Conservation (phyloP, 2,113 vertebrate genomes). For the Ursus arctos region DNA sequence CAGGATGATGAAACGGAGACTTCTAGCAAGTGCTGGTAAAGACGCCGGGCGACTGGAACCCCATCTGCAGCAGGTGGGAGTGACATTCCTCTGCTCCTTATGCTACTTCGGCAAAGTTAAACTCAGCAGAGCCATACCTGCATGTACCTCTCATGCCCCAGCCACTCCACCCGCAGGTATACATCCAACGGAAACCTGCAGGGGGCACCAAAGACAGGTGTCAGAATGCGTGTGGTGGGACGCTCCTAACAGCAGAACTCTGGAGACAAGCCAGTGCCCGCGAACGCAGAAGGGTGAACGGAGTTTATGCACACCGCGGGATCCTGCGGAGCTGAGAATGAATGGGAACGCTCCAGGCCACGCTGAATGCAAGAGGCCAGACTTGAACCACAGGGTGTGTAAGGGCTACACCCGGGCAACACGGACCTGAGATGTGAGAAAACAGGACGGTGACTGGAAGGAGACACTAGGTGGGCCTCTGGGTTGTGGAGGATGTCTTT, state of each 20-base stretch:
- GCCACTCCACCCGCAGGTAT: not conserved
- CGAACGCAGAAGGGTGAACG: accelerated
- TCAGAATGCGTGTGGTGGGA: accelerated
- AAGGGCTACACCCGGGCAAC: not conserved
- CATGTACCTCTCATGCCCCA: not conserved
- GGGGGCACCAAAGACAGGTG: accelerated
- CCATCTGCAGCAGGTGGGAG: accelerated
- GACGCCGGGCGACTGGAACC: too few species aligned
- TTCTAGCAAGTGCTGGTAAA: too few species aligned
- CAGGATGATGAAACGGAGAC: not conserved
- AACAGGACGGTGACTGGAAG: accelerated
- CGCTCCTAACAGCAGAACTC: not conserved
- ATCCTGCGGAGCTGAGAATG: accelerated
- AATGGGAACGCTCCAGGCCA: accelerated
- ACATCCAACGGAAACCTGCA: not conserved
- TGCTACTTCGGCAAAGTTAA: too few species aligned
- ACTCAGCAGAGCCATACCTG: not conserved
- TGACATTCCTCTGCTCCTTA: too few species aligned
- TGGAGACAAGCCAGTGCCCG: not conserved
- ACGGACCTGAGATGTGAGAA: not conserved
- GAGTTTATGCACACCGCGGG: accelerated
- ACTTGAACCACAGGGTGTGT: not conserved
- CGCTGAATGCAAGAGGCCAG: not conserved
- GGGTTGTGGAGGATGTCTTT: not conserved
- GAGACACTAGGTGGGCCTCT: not conserved